Evolutionary conservation across 2,113 vertebrate species (phyloP).

Genomic region (Siniperca chuatsi): DNA sequence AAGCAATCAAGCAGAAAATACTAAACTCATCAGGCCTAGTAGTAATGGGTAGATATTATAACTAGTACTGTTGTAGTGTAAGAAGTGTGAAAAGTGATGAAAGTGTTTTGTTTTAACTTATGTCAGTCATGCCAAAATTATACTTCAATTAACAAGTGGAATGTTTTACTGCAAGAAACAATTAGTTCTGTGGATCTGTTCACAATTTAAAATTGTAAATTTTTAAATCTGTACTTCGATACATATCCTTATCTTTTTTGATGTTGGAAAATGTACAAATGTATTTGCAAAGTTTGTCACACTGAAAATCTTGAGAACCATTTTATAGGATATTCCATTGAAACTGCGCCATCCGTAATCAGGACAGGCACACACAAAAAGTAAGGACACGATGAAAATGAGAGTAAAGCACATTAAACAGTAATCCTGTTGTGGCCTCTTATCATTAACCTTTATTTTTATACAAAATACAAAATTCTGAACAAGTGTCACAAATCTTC

Average conservation of each 20-base stretch:
- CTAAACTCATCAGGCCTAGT: neutral
- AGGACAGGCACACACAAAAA: neutral
- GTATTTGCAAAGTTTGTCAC: neutral
- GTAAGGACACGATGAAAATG: neutral
- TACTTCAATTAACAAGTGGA: slow-evolving; percentile 17
- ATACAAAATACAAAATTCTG: slow-evolving; percentile 87
- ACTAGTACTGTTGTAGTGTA: neutral
- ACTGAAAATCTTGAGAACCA: neutral
- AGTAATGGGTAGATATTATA: neutral
- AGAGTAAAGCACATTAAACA: neutral
- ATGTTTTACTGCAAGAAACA: slow-evolving; percentile 22
- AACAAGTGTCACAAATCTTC: slow-evolving; percentile 61
- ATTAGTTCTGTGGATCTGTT: slow-evolving; percentile 2
- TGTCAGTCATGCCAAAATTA: slow-evolving; percentile 23
- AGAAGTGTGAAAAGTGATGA: neutral
- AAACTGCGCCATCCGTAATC: neutral
- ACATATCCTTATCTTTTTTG: neutral
- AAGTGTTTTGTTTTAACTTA: neutral
- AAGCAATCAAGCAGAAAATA: neutral
- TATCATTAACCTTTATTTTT: slow-evolving; percentile 72
- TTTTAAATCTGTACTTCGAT: slow-evolving; percentile 32
- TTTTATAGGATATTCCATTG: neutral
- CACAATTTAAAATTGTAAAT: slow-evolving; percentile 28
- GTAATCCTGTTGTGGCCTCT: slow-evolving; percentile 24
- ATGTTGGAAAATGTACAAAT: neutral